A percentile compares a stretch with the other conserved stretches of the same genome.
Conservation (phyloP, 2,888 invertebrate genomes). For the Romanomermis culicivorax region DNA sequence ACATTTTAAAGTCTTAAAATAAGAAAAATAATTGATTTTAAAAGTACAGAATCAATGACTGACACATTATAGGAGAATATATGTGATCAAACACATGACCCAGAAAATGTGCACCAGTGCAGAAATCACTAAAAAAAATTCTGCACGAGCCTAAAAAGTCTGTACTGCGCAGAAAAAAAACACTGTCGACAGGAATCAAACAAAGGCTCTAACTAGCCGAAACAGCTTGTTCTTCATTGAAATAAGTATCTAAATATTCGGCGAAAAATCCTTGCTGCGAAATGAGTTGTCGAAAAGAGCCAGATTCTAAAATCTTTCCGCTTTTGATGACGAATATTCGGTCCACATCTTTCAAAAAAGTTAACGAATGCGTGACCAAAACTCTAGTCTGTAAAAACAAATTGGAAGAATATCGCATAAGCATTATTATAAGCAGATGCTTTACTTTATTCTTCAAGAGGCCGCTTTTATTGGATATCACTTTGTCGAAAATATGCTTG, state of each 20-base stretch:
- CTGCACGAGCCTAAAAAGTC: no score
- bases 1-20: no score
- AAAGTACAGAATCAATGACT: no score
- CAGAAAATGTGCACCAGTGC: no score
- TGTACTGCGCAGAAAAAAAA: no score
- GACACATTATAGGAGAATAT: no score
- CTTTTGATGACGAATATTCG: slow-evolving; percentile 60
- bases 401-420: not conserved
- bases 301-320: slow-evolving; percentile 65
- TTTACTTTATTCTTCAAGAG: slow-evolving; percentile 30
- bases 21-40: no score
- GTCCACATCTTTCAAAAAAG: slow-evolving; percentile 71
- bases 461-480: slow-evolving; percentile 49
- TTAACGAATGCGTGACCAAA: slow-evolving; percentile 81
- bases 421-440: not conserved
- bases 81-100: no score
- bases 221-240: slow-evolving; percentile 25
- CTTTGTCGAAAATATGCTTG: slow-evolving; percentile 84
- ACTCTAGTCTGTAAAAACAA: slow-evolving; percentile 49
- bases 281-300: slow-evolving; percentile 67
- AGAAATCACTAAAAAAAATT: no score
- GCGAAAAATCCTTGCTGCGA: slow-evolving; percentile 46
- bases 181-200: no score
- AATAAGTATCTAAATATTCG: slow-evolving; percentile 33
- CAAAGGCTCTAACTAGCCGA: no score